Base-by-base conservation (phyloP, 2,888 invertebrate species). In the Drosophila helvetica region DNA sequence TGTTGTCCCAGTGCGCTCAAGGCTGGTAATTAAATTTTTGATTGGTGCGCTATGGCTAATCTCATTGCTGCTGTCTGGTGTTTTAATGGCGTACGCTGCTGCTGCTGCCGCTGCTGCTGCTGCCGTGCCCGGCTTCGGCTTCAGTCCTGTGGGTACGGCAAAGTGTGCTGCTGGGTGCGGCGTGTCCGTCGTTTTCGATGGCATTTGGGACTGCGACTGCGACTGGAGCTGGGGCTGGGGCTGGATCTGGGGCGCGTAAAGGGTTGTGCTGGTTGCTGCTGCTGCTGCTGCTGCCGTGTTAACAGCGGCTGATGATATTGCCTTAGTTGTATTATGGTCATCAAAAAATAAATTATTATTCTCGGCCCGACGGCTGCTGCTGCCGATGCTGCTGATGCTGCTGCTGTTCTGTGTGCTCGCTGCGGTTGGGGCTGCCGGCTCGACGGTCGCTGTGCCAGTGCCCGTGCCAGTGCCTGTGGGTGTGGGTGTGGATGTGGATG, bases 271-370 rank as follows among this genome's bases (percentile, higher is more conserved):
- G 18, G 54, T 22, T 4, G 22, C 22, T 22, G 27, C 27, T 27
- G 27, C 22, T 22, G 25, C 7, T 7, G 25, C 19, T 43, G 62
- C 56, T 47, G 75, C 48, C 43, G 73, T 51, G 17, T 47, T 38
- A 25, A 47, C 69, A 54, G 75, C 61, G 59, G 70, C 64, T 18
- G 81, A 66, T 60, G 75, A 65, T 60, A 79, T 57, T 55, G 75
- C 58, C 55, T 68, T 79, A 48, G 65, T 74, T 30, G 71, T 78
- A 73, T 71, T 82, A 19, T 69, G 68, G 62, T 80, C 86, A 82
- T 82, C 86, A 86, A 82, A 82, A 79, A 71, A 71, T 46, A 65
- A 75, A 48, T 61, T 75, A 54, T 33, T 58, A 27, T 71, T 78
- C 55, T 82, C 79, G 43, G 70, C n/a, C n/a, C 38, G 38, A 38